A percentile compares a stretch with the other conserved stretches of the same genome.
phyloP scores from a whole-genome alignment of 2,888 invertebrate species.

The Drosophila prostipennis region DNA sequence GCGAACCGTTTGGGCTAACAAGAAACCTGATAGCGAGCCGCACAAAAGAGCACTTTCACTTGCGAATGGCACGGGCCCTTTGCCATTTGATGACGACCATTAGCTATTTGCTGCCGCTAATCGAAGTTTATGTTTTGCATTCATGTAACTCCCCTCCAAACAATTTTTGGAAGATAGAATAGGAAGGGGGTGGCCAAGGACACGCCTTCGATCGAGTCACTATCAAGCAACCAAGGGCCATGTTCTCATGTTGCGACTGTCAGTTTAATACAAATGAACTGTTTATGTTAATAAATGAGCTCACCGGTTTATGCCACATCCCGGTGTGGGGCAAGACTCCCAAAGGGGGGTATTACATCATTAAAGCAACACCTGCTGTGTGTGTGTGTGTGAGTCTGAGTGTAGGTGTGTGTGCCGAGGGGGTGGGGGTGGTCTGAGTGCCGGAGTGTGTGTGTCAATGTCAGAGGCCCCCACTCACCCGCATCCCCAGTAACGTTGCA shows the following conservation, averaged over 20 bases:
- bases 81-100: conserved; percentile 38
- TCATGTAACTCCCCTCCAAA: conserved; percentile 14
- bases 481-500: conserved; percentile 29
- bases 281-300: conserved; percentile 79
- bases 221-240: conserved; percentile 12
- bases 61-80: conserved; percentile 44
- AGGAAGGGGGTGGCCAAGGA: neutral
- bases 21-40: conserved; percentile 68
- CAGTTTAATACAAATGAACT: conserved; percentile 73
- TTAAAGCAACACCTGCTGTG: conserved; percentile 71
- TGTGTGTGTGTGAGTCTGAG: conserved; percentile 29
- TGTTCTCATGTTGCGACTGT: conserved; percentile 42
- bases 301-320: conserved; percentile 45
- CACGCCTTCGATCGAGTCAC: conserved; percentile 39
- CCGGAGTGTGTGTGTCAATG: conserved; percentile 58
- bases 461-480: conserved; percentile 40
- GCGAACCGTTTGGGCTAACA: conserved; percentile 70
- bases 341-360: conserved; percentile 65
- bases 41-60: conserved; percentile 27
- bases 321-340: conserved; percentile 5
- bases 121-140: conserved; percentile 61
- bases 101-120: conserved; percentile 52
- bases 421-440: conserved; percentile 2
- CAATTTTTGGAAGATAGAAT: neutral
- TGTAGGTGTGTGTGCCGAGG: neutral